phyloP scores from a whole-genome alignment of 2,797 vertebrate genomes.

The Prionace glauca region DNA sequence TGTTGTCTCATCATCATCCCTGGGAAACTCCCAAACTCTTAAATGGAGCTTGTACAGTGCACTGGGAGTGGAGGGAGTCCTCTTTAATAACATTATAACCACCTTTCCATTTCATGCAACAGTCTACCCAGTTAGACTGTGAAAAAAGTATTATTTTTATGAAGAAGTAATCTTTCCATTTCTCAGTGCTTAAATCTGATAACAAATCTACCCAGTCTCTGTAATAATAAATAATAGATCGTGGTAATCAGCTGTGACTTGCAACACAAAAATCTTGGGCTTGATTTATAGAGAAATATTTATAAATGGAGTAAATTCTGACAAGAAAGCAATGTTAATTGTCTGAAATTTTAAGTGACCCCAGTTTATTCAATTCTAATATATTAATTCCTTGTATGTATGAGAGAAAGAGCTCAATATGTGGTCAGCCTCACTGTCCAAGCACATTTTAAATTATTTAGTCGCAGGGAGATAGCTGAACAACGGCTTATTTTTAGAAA shows the following conservation, averaged over 20 bases:
- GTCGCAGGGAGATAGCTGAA: not conserved
- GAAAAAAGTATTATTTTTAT: not conserved
- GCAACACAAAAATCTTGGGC: not conserved
- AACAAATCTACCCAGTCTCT: not conserved
- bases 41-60: not conserved
- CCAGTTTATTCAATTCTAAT: not conserved
- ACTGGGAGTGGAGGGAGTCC: no score
- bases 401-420: not conserved
- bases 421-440: not conserved
- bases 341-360: not conserved
- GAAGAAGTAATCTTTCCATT: not conserved
- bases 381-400: not conserved
- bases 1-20: not conserved
- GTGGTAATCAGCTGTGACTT: not conserved
- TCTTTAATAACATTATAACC: not conserved
- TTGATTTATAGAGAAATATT: not conserved
- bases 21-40: not conserved
- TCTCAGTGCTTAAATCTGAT: no score
- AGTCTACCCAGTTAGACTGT: not conserved
- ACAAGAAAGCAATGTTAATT: not conserved
- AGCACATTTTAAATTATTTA: not conserved
- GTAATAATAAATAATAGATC: not conserved
- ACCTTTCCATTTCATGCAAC: not conserved
- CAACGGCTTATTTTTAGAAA: not conserved
- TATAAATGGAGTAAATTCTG: not conserved